Conservation (phyloP, 1,140 invertebrate genomes). For the Papilio machaon region DNA sequence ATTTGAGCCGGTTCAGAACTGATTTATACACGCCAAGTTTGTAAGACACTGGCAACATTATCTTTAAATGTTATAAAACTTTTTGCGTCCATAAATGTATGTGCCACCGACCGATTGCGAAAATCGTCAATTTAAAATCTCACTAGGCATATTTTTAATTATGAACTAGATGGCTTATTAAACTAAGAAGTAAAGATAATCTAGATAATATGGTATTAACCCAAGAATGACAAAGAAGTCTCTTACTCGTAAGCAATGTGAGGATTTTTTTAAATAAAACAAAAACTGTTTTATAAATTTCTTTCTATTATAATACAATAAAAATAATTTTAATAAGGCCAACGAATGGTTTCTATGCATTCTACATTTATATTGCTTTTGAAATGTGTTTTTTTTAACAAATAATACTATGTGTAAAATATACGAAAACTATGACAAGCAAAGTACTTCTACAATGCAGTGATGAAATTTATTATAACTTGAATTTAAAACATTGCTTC, state of each 20-base stretch:
- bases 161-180: neutral
- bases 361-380: neutral
- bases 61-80: too few species aligned
- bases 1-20: too few species aligned
- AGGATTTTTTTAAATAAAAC: neutral
- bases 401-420: neutral
- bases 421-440: neutral
- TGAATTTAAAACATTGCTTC: neutral
- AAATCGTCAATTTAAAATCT: neutral
- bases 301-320: neutral
- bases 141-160: neutral
- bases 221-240: neutral
- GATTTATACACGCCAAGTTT: too few species aligned
- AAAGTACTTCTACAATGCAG: neutral
- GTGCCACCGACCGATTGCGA: too few species aligned
- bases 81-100: too few species aligned
- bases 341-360: conserved; percentile 10
- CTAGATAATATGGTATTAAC: neutral
- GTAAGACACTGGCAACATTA: too few species aligned
- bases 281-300: neutral
- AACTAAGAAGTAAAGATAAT: too few species aligned
- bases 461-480: neutral
- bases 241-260: neutral
- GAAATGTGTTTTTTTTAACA: neutral
- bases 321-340: conserved; percentile 18